Conservation (phyloP, 2,888 invertebrate species). For the Brachylomia viminalis region DNA sequence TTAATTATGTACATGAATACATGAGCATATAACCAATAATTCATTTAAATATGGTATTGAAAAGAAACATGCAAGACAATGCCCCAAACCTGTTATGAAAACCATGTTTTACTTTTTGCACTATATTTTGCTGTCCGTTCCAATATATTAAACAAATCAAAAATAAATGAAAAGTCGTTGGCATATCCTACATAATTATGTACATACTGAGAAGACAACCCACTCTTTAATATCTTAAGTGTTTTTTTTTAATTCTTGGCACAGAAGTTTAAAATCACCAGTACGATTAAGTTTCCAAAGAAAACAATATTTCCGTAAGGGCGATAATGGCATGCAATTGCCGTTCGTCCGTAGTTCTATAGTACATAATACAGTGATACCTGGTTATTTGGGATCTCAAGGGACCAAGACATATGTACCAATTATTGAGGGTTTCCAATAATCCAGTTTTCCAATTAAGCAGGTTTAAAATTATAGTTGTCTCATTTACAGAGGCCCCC, state of each 20-base stretch:
- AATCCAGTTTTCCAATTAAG: too few relatives aligned
- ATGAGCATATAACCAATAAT: conserved; percentile 8
- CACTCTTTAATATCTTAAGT: neutral
- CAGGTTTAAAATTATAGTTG: too few relatives aligned
- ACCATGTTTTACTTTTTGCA: conserved; percentile 5
- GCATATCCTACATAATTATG: neutral
- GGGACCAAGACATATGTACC: too few relatives aligned
- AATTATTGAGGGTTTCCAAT: too few relatives aligned
- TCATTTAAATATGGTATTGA: conserved; percentile 35
- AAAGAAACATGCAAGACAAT: conserved; percentile 2
- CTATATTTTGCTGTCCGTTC: neutral
- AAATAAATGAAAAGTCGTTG: conserved; percentile 15
- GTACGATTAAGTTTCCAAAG: neutral
- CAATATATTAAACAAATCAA: neutral
- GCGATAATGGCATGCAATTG: conserved; percentile 14
- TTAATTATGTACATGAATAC: conserved; percentile 8
- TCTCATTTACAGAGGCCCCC: too few relatives aligned
- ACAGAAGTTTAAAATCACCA: neutral
- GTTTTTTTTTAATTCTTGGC: conserved; percentile 13
- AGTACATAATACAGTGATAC: neutral
- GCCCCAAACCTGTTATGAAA: conserved; percentile 20
- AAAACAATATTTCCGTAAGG: conserved; percentile 15
- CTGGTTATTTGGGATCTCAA: too few relatives aligned
- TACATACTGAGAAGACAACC: neutral
- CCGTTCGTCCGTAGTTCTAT: neutral